Base-by-base conservation (phyloP, 2,113 vertebrate genomes). In the Dunckerocampus dactyliophorus region DNA sequence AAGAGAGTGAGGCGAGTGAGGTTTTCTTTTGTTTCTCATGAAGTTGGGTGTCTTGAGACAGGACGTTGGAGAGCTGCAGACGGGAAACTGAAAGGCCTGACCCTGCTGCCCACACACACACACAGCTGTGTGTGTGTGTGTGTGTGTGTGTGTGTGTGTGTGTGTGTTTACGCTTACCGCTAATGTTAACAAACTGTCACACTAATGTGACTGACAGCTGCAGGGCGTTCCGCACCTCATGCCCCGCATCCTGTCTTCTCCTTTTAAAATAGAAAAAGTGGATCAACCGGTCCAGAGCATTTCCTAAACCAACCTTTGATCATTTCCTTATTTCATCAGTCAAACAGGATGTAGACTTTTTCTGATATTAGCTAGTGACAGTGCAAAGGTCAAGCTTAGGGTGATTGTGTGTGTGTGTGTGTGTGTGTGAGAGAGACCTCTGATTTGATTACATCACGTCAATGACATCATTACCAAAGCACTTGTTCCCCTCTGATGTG, bases 31-130 rank as follows among this genome's bases (percentile, higher is more conserved):
- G 75, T 49, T 75, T 50, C 55, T 66, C 56, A 46, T 59, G 69
- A 70, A 77, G 77, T 72, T 70, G 83, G 74, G 74, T 61, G 65
- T 83, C 83, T 79, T 75, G 74, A 82, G 80, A 77, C 71, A 82
- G 83, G 83, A 85, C 81, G 81, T 74, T 58, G 75, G 67, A 60
- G 62, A 65, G 64, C 67, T 67, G 69, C 59, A 65, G 74, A 77
- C 78, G 81, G 83, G 83, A 85, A 81, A 54, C 60, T 14, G 65
- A 56, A 47, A 71, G 43, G 71, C 77, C 71, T 66, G 34, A 8
- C 69, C 58, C 68, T 19, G 3, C 68, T 57, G 62, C 21, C 21
- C 59, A 61, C 62, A 47, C 49, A 63, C 62, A 63, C 60, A 34
- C 7, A 4, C 3, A 34, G 31, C 31, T 34, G 39, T 14, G 39